A percentile compares a stretch with the other conserved stretches of the same genome.
These are phyloP conservation scores for Rhombomys opimus DNA, from an alignment of 2,113 vertebrate genomes.

Conservation along the genomic window DNA sequence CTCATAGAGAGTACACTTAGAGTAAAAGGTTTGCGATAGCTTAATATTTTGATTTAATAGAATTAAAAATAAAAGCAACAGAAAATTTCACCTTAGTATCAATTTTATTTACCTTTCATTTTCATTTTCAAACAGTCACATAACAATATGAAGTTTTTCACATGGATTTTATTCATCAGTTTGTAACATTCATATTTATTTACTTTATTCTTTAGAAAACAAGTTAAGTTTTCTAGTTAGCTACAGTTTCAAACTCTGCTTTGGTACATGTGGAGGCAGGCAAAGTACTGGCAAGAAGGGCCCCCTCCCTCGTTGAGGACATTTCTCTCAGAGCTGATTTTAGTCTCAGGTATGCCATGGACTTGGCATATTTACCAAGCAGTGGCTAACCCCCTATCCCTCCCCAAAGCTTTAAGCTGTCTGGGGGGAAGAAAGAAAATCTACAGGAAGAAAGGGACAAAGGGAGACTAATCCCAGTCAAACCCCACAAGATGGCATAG, in stretches of 20 bases:
- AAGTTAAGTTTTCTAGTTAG: background rate
- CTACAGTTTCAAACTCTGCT: background rate
- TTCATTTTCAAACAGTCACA: background rate
- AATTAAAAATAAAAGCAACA: slow-evolving; percentile 40
- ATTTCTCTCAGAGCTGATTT: background rate
- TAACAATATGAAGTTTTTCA: background rate
- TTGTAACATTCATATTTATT: background rate
- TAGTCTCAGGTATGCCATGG: background rate
- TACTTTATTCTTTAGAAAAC: slow-evolving; percentile 22
- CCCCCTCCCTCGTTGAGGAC: background rate
- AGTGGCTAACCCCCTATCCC: slow-evolving; percentile 49
- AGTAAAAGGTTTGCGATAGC: background rate
- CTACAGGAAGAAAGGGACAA: slow-evolving; percentile 73
- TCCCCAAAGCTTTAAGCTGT: slow-evolving; percentile 21
- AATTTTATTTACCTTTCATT: background rate
- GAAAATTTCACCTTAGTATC: slow-evolving; percentile 11
- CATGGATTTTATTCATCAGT: background rate
- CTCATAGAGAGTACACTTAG: background rate
- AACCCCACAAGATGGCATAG: slow-evolving; percentile 69
- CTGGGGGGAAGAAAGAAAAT: slow-evolving; percentile 62
- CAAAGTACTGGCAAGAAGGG: background rate
- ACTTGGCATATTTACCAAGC: slow-evolving; percentile 51
- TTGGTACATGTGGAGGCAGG: background rate
- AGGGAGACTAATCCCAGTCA: slow-evolving; percentile 73
- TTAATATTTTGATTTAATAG: background rate